A percentile compares a stretch with the other conserved stretches of the same genome.
These are phyloP conservation scores for Lateolabrax maculatus DNA, from an alignment of 2,797 vertebrate species.

Conservation along the genomic window DNA sequence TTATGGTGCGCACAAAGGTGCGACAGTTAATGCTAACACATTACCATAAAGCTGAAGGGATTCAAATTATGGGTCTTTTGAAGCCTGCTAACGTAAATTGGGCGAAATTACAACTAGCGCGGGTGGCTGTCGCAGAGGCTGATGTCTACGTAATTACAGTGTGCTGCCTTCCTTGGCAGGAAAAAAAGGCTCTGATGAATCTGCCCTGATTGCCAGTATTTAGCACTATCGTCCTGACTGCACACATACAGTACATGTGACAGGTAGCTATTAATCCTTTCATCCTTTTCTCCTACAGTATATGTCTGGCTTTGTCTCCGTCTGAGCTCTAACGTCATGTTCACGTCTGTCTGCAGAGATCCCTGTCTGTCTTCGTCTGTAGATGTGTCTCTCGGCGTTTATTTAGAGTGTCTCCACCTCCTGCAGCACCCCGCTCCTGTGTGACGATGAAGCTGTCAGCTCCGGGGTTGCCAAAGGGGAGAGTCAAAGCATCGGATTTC, in stretches of 20 bases:
- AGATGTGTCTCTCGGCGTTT: slow-evolving; percentile 10
- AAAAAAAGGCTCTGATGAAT: slow-evolving; percentile 82
- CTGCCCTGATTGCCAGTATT: slow-evolving; percentile 86
- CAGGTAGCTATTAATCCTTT: slow-evolving; percentile 70
- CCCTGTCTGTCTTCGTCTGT: slow-evolving; percentile 3
- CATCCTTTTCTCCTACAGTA: slow-evolving; percentile 32
- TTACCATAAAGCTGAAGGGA: slow-evolving; percentile 85
- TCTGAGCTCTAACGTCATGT: slow-evolving; percentile 19
- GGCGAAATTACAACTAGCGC: slow-evolving; percentile 84
- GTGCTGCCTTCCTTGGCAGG: slow-evolving; percentile 72
- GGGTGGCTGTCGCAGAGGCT: slow-evolving; percentile 80
- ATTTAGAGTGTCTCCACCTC: slow-evolving; percentile 18
- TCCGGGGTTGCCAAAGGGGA: slow-evolving; percentile 45
- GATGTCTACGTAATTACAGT: slow-evolving; percentile 87
- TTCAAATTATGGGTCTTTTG: slow-evolving; percentile 85
- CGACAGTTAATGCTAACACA: slow-evolving; percentile 71
- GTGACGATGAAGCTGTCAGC: slow-evolving; percentile 41
- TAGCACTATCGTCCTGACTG: slow-evolving; percentile 79
- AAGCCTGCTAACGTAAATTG: slow-evolving; percentile 83
- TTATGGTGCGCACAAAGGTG: slow-evolving; percentile 65
- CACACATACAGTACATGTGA: slow-evolving; percentile 63
- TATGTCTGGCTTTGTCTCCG: slow-evolving; percentile 17
- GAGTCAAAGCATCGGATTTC: slow-evolving; percentile 33
- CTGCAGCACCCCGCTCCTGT: slow-evolving; percentile 2
- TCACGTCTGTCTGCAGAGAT: slow-evolving; percentile 30